A percentile compares a stretch with the other conserved stretches of the same genome.
Conservation (phyloP, 1,140 invertebrate genomes). For the Idris sp. region DNA sequence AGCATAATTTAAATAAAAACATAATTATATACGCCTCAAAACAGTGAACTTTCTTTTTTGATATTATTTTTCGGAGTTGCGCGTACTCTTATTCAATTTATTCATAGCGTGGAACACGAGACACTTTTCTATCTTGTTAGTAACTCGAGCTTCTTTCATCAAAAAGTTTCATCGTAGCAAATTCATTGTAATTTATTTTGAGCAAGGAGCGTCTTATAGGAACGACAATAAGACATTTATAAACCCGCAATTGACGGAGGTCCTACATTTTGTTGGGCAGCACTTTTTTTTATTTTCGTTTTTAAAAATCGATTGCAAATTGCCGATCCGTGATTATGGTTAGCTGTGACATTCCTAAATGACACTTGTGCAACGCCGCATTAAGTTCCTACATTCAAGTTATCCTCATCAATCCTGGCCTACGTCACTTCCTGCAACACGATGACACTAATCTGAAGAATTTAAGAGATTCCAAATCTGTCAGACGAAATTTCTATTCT, state of each 20-base stretch:
- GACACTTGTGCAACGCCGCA: conserved; percentile 25
- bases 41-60: conserved; percentile 20
- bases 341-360: conserved; percentile 4
- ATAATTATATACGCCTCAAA: conserved; percentile 7
- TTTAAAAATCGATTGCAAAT: conserved; percentile 28
- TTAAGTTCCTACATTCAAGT: conserved; percentile 35
- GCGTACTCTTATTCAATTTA: conserved; percentile 30
- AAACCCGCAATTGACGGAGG: conserved; percentile 27
- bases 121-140: conserved; percentile 67
- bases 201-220: background rate
- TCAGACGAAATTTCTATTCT: conserved; percentile 35
- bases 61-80: conserved; percentile 9
- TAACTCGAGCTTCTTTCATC: conserved; percentile 65
- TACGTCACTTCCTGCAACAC: conserved; percentile 30
- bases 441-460: conserved; percentile 52
- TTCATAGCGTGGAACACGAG: conserved; percentile 52
- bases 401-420: conserved; percentile 39
- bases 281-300: conserved; percentile 3
- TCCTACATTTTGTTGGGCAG: background rate
- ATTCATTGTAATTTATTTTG: conserved; percentile 54
- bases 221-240: conserved; percentile 44
- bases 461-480: conserved; percentile 44
- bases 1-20: too few species aligned
- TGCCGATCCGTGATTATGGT: conserved; percentile 29
- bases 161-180: conserved; percentile 33